Conservation (phyloP, 2,797 vertebrate genomes). For the Artibeus lituratus region DNA sequence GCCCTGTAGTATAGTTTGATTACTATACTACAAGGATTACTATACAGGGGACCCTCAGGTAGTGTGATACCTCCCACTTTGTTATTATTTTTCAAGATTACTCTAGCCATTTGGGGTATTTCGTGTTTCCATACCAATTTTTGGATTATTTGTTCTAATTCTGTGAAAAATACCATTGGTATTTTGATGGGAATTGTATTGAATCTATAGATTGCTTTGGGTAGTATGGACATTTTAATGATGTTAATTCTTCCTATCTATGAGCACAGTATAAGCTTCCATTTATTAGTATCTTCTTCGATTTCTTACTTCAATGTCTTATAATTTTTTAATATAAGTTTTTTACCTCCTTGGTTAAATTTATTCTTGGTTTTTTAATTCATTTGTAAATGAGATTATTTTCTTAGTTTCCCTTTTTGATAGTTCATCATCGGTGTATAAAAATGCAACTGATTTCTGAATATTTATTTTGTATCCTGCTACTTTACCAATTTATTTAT, state of each 20-base stretch:
- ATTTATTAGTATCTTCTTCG: no score
- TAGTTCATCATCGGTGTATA: background rate
- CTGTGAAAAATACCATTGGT: background rate
- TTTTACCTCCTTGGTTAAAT: background rate
- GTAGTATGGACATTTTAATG: background rate
- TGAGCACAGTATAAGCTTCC: no score
- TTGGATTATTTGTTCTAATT: background rate
- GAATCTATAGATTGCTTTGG: background rate
- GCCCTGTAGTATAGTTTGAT: background rate
- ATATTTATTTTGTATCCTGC: background rate
- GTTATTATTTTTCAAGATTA: background rate
- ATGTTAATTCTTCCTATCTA: no score
- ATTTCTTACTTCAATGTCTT: no score
- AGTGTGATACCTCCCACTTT: background rate
- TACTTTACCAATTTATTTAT: background rate
- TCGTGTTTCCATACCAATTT: background rate
- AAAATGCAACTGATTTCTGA: background rate
- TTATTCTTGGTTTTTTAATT: background rate
- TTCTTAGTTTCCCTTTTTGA: background rate
- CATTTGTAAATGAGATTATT: background rate
- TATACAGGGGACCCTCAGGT: background rate
- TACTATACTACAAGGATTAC: no score
- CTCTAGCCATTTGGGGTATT: background rate
- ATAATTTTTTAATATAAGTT: no score
- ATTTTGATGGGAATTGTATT: background rate